Conservation (phyloP, 1,140 invertebrate species). For the Drosophila tsacasi region DNA sequence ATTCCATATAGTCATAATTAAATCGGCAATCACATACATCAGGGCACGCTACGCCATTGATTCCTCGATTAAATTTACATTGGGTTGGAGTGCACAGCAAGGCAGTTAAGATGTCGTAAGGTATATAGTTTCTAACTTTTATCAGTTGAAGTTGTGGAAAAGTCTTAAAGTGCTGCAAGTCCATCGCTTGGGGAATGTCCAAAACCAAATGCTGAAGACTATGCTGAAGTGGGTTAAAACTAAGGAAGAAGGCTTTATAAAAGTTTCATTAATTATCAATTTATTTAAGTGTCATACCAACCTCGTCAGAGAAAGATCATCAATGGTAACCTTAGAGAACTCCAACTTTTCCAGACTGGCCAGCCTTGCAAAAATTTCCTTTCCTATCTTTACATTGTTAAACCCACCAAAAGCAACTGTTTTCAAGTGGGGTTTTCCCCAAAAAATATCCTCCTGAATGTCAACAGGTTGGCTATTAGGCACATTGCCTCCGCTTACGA, state of each 20-base stretch:
- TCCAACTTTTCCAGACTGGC: neutral
- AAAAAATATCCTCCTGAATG: constrained; percentile 2
- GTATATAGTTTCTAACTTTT: neutral
- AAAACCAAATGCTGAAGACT: constrained; percentile 19
- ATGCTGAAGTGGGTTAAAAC: neutral
- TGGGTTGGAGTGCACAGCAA: neutral
- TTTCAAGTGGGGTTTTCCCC: neutral
- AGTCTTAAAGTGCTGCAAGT: constrained; percentile 14
- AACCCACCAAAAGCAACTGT: constrained; percentile 6
- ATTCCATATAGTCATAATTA: neutral
- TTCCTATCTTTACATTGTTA: neutral
- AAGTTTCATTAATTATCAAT: neutral
- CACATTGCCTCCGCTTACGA: neutral
- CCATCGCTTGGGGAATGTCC: constrained; percentile 2
- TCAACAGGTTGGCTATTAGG: neutral
- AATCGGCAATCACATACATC: neutral
- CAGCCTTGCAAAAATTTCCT: neutral
- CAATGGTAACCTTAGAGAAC: neutral
- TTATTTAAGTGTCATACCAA: neutral
- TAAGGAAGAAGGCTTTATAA: neutral
- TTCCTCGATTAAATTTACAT: constrained; percentile 3
- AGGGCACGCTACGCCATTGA: constrained; percentile 11
- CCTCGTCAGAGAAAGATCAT: neutral
- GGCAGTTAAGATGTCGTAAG: constrained; percentile 2
- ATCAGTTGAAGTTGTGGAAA: constrained; percentile 1